Percentiles rank a stretch among this genome's conserved stretches.
These are phyloP conservation scores for Sternotherus odoratus DNA, from an alignment of 2,797 vertebrate species.

Conservation along the genomic window DNA sequence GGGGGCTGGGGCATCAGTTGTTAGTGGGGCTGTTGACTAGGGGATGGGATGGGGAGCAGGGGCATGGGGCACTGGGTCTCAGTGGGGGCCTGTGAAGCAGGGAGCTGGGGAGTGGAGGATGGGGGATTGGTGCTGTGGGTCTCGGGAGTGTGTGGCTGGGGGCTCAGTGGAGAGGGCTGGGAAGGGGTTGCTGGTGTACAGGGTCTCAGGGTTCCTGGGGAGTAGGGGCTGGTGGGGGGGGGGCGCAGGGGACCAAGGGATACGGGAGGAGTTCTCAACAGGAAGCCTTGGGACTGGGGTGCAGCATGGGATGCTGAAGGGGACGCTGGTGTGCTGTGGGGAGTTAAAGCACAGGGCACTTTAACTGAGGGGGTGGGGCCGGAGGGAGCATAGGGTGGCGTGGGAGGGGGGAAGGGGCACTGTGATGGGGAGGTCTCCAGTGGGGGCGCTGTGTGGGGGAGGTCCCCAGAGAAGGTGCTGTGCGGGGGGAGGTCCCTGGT, in stretches of 20 bases:
- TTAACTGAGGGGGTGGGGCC: background rate
- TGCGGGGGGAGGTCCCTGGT: background rate
- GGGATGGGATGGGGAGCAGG: background rate
- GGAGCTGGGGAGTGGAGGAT: background rate
- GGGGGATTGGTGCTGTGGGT: no score
- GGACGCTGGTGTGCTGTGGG: background rate
- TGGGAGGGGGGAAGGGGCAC: background rate
- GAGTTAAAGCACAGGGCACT: background rate
- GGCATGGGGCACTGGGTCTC: constrained; percentile 23
- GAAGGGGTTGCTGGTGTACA: background rate
- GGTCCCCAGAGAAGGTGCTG: no score
- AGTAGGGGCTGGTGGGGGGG: background rate
- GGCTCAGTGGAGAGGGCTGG: background rate
- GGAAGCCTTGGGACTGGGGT: no score
- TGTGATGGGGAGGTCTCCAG: background rate
- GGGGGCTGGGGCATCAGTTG: background rate
- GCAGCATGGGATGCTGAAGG: background rate
- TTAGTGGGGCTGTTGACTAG: no score
- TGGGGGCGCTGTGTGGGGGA: background rate
- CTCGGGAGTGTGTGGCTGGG: background rate
- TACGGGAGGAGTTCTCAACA: background rate
- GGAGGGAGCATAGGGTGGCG: background rate
- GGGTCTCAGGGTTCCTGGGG: background rate
- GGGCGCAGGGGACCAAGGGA: accelerated
- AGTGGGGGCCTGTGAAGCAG: background rate